Base-by-base conservation (phyloP, 2,888 invertebrate genomes). In the Liodrosophila aerea region DNA sequence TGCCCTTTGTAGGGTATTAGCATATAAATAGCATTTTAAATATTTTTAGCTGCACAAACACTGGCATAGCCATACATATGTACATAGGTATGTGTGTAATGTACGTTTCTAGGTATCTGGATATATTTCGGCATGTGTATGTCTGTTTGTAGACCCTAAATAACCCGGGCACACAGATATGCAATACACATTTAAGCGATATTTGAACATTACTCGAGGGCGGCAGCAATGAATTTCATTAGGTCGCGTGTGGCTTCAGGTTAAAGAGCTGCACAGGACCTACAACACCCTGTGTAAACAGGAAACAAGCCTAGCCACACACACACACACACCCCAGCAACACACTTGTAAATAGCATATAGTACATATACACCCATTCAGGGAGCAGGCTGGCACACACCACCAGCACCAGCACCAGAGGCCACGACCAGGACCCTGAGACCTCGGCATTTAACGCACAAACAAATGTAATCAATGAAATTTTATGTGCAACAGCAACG, bases 391-490 rank as follows among this genome's bases (percentile, higher is more conserved):
- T 4, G 22, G 16, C 31, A 15, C 41, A 47, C 30, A 44, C n/a
- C n/a, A n/a, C n/a, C n/a, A n/a, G n/a, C n/a, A n/a, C n/a, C n/a
- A n/a, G n/a, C 13, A 31, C n/a, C 5, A 37, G 36, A 27, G 62
- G 53, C 41, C 70, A 46, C 49, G 52, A 43, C 39, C 50, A 40
- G 45, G 54, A 44, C 41, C 22, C 54, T 47, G 27, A 57, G 73
- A 47, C 39, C 30, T 27, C 52, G 61, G 59, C 84, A 83, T 76
- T 76, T 76, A 76, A 63, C 82, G 74, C 85, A 73, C 85, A 76
- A 82, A 85, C 86, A 86, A 86, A 82, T 85, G 82, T 86, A 82
- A 82, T 82, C 81, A 82, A 82, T 82, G 81, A 86, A 86, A 85
- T 82, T 82, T 82, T 78, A 82, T 86, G 81, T 82, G 85, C 78